Conservation (phyloP, 2,888 invertebrate genomes). For the Allophyes oxyacanthae region DNA sequence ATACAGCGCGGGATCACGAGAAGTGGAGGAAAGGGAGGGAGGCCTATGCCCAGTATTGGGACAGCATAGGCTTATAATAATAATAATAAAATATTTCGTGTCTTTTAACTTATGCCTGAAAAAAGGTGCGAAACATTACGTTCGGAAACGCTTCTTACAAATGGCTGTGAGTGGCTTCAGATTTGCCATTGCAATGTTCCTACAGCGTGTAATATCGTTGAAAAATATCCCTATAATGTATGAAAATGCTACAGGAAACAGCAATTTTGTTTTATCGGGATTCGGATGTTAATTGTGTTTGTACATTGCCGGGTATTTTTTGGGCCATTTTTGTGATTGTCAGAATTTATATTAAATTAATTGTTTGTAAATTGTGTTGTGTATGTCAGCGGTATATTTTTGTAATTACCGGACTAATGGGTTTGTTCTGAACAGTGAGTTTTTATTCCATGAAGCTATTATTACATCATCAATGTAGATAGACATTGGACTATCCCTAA, state of each 20-base stretch:
- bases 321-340: conserved; percentile 30
- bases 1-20: no score
- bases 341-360: conserved; percentile 46
- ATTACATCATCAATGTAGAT: no score
- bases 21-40: no score
- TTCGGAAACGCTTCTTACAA: conserved; percentile 63
- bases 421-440: neutral
- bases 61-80: no score
- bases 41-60: no score
- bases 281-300: conserved; percentile 40
- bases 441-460: no score
- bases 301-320: conserved; percentile 4
- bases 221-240: conserved; percentile 20
- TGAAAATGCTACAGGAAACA: conserved; percentile 19
- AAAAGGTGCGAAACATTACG: conserved; percentile 62
- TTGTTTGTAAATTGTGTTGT: conserved; percentile 24
- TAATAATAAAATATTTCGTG: no score
- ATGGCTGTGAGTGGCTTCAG: conserved; percentile 63
- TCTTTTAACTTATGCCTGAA: conserved; percentile 44
- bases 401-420: conserved; percentile 21
- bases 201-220: conserved; percentile 52
- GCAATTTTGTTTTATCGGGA: conserved; percentile 29
- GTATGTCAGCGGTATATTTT: conserved; percentile 22
- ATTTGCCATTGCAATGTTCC: conserved; percentile 60
- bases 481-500: no score